phyloP scores from a whole-genome alignment of 2,888 invertebrate genomes.

The Balanococcus diminutus region DNA sequence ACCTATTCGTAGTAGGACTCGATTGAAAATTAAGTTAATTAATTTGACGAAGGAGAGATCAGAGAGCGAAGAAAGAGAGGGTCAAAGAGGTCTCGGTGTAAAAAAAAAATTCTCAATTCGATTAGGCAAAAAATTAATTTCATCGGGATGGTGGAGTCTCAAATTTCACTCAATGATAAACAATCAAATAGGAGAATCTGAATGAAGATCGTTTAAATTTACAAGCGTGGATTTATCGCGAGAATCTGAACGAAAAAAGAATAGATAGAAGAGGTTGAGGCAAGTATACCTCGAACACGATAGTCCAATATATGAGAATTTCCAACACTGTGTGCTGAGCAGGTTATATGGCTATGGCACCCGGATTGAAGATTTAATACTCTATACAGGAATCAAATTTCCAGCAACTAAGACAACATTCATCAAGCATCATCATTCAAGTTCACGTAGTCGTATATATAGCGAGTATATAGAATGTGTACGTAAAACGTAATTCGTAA shows the following conservation, averaged over 20 bases:
- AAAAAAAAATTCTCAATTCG: no score
- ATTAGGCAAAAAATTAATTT: no score
- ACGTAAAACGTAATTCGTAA: constrained; percentile 22
- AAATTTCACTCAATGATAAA: neutral
- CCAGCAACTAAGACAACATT: neutral
- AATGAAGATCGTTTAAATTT: neutral
- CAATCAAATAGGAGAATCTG: neutral
- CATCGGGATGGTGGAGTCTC: neutral
- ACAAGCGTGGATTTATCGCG: neutral
- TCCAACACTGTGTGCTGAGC: neutral
- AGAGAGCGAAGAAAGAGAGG: no score
- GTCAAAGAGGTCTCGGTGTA: no score
- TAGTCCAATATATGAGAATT: neutral
- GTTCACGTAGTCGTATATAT: neutral
- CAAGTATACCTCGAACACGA: neutral
- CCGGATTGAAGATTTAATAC: constrained; percentile 3
- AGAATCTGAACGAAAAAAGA: neutral
- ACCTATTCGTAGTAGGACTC: no score
- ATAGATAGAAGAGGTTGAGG: neutral
- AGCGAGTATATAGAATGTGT: no score
- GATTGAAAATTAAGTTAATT: no score
- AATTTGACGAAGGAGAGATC: no score
- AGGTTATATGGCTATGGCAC: neutral
- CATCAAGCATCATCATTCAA: constrained; percentile 32
- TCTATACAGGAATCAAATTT: constrained; percentile 5